Conservation (phyloP, 2,888 invertebrate genomes). For the Cryptocephalus primarius region DNA sequence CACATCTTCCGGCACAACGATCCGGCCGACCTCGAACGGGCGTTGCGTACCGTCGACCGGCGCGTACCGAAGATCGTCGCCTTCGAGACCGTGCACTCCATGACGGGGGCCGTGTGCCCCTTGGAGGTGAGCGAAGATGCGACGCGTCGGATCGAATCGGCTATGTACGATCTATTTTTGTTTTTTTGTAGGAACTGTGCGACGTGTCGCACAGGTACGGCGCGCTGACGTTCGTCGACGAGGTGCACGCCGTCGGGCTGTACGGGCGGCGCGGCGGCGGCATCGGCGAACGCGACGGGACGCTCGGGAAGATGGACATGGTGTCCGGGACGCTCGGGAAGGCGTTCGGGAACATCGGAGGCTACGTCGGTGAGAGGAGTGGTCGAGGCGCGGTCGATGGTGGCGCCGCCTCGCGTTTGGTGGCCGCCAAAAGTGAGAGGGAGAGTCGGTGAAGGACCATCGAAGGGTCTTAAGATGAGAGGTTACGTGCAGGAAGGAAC, state of each 20-base stretch:
- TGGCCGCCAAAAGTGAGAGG: no score
- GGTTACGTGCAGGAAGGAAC: no score
- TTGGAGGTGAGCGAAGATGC: constrained; percentile 47
- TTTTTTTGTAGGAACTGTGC: constrained; percentile 71
- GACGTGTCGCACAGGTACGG: constrained; percentile 83
- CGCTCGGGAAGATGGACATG: constrained; percentile 78
- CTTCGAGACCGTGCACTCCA: constrained; percentile 97
- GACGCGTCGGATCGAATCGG: background rate
- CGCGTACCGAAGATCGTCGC: constrained; percentile 87
- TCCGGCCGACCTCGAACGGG: constrained; percentile 66
- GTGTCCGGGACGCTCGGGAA: constrained; percentile 93
- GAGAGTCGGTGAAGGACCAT: no score
- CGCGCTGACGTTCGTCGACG: constrained; percentile 90
- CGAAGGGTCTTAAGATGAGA: no score
- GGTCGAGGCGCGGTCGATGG: no score
- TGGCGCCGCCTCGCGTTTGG: no score
- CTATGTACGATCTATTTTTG: background rate
- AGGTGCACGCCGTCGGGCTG: constrained; percentile 93
- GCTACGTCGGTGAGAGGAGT: constrained; percentile 20
- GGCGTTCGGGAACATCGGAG: constrained; percentile 67
- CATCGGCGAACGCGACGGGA: constrained; percentile 80
- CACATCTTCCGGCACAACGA: constrained; percentile 93
- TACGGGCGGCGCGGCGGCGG: constrained; percentile 94
- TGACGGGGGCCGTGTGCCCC: constrained; percentile 96
- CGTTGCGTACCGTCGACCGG: constrained; percentile 60